Conservation (phyloP, 1,140 invertebrate species). For the Drosophila athabasca region DNA sequence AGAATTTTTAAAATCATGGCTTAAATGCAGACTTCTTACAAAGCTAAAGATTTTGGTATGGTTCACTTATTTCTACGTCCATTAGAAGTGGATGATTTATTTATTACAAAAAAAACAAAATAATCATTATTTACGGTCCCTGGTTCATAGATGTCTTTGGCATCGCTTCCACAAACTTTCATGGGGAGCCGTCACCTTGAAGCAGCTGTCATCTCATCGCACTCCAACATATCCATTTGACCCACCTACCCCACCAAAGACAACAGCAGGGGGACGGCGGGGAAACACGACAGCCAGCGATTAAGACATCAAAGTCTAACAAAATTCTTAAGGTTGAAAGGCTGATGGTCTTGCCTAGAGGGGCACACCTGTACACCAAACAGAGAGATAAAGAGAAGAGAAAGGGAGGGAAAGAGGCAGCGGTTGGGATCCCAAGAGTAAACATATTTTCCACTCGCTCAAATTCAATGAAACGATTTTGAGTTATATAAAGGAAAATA, state of each 20-base stretch:
- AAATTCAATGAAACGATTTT: slow-evolving; percentile 50
- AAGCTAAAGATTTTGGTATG: no score
- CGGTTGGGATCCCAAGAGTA: not conserved
- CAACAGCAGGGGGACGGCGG: not conserved
- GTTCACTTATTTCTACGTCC: no score
- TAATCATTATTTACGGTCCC: no score
- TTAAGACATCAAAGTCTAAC: slow-evolving; percentile 61
- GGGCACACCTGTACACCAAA: not conserved
- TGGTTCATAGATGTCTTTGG: not conserved
- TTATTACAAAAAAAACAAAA: no score
- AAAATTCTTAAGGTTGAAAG: slow-evolving; percentile 1
- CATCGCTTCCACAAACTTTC: slow-evolving; percentile 22
- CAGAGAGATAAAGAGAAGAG: not conserved
- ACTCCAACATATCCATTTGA: slow-evolving; percentile 35
- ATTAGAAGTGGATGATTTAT: no score
- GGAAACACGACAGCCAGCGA: slow-evolving; percentile 68
- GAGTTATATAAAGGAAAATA: slow-evolving; percentile 64
- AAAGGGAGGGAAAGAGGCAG: not conserved
- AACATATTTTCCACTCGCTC: slow-evolving; percentile 11
- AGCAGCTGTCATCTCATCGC: slow-evolving; percentile 41
- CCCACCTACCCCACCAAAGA: slow-evolving; percentile 22
- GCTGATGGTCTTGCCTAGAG: not conserved
- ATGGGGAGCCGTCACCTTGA: slow-evolving; percentile 31
- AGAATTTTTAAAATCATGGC: no score
- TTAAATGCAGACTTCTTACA: no score